A percentile compares a stretch with the other conserved stretches of the same genome.
These are phyloP conservation scores for Todiramphus saurophagus DNA, from an alignment of 2,113 vertebrate species.

Conservation along the genomic window DNA sequence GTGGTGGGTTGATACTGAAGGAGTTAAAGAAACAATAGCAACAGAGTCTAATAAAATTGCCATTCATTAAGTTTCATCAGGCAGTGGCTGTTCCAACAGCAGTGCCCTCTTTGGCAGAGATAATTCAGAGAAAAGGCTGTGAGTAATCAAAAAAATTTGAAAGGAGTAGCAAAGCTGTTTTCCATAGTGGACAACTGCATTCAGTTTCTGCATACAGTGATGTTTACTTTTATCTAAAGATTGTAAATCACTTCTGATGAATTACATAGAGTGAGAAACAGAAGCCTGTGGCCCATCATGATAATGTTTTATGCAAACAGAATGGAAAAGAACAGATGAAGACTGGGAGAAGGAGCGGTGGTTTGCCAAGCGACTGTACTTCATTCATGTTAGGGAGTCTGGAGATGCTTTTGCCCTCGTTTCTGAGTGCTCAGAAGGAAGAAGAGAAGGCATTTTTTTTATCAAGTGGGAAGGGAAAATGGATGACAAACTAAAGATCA, in stretches of 20 bases:
- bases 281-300: not conserved
- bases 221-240: not conserved
- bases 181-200: not conserved
- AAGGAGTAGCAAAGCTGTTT: not conserved
- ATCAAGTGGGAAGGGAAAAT: not conserved
- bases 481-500: conserved; percentile 31
- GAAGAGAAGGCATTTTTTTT: not conserved
- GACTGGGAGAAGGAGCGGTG: not conserved
- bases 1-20: not conserved
- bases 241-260: not conserved
- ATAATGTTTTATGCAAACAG: not conserved
- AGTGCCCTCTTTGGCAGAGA: not conserved
- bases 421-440: not conserved
- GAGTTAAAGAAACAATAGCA: conserved; percentile 20
- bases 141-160: not conserved
- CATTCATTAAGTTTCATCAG: not conserved
- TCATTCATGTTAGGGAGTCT: not conserved
- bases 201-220: not conserved
- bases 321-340: not conserved
- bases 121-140: not conserved
- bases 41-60: conserved; percentile 11
- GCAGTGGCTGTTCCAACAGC: not conserved
- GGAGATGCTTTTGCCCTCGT: not conserved
- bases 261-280: not conserved
- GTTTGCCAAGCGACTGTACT: not conserved